Evolutionary conservation across 1,140 invertebrate genomes (phyloP), one percentile per base, ranked within the genome.

Genomic region (Drosophila obscura): DNA sequence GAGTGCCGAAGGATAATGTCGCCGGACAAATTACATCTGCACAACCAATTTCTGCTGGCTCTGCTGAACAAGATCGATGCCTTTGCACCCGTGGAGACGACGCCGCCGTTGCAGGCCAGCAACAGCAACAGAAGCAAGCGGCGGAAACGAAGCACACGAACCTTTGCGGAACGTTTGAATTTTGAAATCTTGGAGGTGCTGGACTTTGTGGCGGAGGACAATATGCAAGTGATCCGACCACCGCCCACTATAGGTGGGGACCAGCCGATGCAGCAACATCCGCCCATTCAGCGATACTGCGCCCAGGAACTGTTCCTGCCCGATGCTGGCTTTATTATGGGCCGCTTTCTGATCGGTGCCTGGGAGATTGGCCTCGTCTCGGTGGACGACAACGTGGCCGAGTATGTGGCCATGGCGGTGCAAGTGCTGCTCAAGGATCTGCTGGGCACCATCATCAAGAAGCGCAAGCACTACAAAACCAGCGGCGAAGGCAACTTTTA

Each of bases 361-460:
- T 97, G 96, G 96, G 96, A 97, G 77, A 94, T 94, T 46, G 96
- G 96, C 5, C 93, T 97, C 31, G 95, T 96, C 65, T 95, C 95
- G 26, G 96, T 96, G 35, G 95, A 96, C 68, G 95, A 96, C 80
- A 94, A 94, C 74, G 96, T 95, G 13, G 95, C 96, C 2, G 94
- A 95, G 64, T 93, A 96, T 9, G 93, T 97, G 28, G 94, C 96
- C 44, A 94, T 94, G 48, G 95, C 96, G 22, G 94, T 96, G 5
- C 95, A 96, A 82, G 92, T 95, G 67, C 95, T 96, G 79, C 92
- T 97, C 4, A 97, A 97, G 82, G 96, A 96, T 88, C 93, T 97
- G n/a, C 91, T 97, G 0, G 94, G 94, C 8, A 93, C 94, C 6
- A 94, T 96, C 8, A 92, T 97, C 48, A 94, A 94, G 9, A 94